A percentile compares a stretch with the other conserved stretches of the same genome.
Evolutionary conservation across 2,888 invertebrate species (phyloP).

Genomic region (Cartodere bifasciata): DNA sequence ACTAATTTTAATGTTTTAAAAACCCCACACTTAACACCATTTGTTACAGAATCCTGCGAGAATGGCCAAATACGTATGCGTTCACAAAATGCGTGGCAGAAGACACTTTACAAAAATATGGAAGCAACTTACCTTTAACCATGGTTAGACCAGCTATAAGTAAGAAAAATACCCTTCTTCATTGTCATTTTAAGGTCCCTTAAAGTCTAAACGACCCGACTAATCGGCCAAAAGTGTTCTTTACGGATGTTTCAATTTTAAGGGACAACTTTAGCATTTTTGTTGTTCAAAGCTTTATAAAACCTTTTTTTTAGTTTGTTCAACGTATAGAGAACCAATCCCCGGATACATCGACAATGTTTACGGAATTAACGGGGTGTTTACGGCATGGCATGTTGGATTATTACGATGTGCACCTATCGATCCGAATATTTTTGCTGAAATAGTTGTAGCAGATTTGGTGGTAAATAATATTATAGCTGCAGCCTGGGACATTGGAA

Average conservation of each 20-base stretch:
- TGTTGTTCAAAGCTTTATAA: too few relatives aligned
- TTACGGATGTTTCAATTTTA: too few relatives aligned
- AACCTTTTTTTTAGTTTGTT: constrained; percentile 22
- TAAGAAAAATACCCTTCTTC: constrained; percentile 16
- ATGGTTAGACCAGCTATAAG: constrained; percentile 58
- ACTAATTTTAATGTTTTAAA: too few relatives aligned
- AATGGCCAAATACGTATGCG: constrained; percentile 61
- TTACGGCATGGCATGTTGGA: constrained; percentile 19
- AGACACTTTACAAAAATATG: constrained; percentile 41
- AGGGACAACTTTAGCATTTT: too few relatives aligned
- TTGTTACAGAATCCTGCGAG: constrained; percentile 33
- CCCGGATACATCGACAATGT: constrained; percentile 43
- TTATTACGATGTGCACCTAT: constrained; percentile 37
- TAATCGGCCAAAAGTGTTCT: too few relatives aligned
- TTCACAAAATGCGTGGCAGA: constrained; percentile 64
- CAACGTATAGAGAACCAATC: constrained; percentile 22
- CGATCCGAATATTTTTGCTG: constrained; percentile 38
- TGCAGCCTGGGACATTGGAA: constrained; percentile 42
- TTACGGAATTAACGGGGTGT: constrained; percentile 18
- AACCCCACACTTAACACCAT: too few relatives aligned
- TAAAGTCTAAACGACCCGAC: not conserved
- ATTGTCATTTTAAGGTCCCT: not conserved
- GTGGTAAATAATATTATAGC: constrained; percentile 48
- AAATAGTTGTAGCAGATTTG: constrained; percentile 55
- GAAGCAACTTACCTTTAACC: constrained; percentile 45